Evolutionary conservation across 2,113 vertebrate genomes (phyloP), one percentile per base, ranked within the genome.

Genomic region (Todiramphus saurophagus): DNA sequence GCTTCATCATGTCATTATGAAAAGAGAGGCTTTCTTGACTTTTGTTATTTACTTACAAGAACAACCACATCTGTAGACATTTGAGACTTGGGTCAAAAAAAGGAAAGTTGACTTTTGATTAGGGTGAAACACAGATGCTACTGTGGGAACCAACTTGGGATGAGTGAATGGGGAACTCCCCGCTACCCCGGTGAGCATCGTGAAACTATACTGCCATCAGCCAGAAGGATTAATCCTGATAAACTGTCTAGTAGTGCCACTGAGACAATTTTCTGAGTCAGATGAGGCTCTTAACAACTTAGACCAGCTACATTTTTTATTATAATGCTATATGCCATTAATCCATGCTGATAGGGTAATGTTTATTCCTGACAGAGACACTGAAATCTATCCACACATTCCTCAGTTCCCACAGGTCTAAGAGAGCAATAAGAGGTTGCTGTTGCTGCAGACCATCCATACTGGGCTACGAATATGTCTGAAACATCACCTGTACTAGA

Each of bases 21-120:
- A 72, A 67, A 59, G 6, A 69, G 30, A 83, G 77, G 11, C 5
- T 19, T 84, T 87, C 37, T 59, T 67, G 10, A 73, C 20, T 81
- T 78, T 16, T 53, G 51, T 28, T 15, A 53, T 53, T 53, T 53
- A 84, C n/a, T 67, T 33, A 55, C 13, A 51, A 70, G 18, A 7
- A 51, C 15, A 72, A 82, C 35, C 23, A 5, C 11, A 31, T 24
- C 53, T 88, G 30, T 7, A 72, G 82, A 79, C 37, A 41, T 64
- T 4, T 18, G 11, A 89, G 43, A 50, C 24, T 24, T 0, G 0
- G 11, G 27, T 1, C 0, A 13, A 21, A 56, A 70, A 69, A 78
- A 37, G 2, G 6, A 33, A 87, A 78, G 8, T 0, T 72, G 23
- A 53, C 19, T 84, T 75, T 46, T 84, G 33, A 56, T 78, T 55